These are phyloP conservation scores for Dascillus cervinus DNA, from an alignment of 2,888 invertebrate genomes.

Conservation along the genomic window DNA sequence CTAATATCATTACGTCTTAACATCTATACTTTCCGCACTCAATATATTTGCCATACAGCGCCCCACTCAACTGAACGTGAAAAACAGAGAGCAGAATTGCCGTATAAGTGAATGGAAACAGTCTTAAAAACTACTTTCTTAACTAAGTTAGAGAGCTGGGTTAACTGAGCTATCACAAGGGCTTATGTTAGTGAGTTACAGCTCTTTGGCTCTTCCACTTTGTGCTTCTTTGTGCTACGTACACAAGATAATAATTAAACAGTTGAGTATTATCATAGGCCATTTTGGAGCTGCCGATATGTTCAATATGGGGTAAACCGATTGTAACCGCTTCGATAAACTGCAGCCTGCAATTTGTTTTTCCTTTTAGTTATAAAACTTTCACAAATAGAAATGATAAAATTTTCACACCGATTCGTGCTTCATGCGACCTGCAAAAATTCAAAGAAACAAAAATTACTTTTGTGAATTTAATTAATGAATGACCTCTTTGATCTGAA, in stretches of 20 bases:
- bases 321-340: slow-evolving; percentile 91
- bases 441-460: too few species aligned
- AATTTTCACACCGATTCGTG: too few species aligned
- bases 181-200: slow-evolving; percentile 41
- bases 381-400: too few species aligned
- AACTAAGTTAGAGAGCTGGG: slow-evolving; percentile 38
- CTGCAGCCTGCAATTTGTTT: slow-evolving; percentile 90
- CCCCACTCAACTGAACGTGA: too few species aligned
- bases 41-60: too few species aligned
- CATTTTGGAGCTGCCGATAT: slow-evolving; percentile 39
- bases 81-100: too few species aligned
- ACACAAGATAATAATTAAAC: slow-evolving; percentile 36
- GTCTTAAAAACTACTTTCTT: slow-evolving; percentile 21
- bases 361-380: too few species aligned
- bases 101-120: slow-evolving; percentile 37
- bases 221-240: slow-evolving; percentile 35
- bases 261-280: slow-evolving; percentile 33
- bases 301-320: slow-evolving; percentile 87
- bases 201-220: slow-evolving; percentile 39
- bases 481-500: too few species aligned
- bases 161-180: slow-evolving; percentile 42
- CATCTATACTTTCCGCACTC: too few species aligned
- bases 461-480: too few species aligned
- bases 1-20: too few species aligned
- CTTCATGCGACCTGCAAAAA: too few species aligned